phyloP scores from a whole-genome alignment of 2,113 vertebrate species.

The Amazona vittata region DNA sequence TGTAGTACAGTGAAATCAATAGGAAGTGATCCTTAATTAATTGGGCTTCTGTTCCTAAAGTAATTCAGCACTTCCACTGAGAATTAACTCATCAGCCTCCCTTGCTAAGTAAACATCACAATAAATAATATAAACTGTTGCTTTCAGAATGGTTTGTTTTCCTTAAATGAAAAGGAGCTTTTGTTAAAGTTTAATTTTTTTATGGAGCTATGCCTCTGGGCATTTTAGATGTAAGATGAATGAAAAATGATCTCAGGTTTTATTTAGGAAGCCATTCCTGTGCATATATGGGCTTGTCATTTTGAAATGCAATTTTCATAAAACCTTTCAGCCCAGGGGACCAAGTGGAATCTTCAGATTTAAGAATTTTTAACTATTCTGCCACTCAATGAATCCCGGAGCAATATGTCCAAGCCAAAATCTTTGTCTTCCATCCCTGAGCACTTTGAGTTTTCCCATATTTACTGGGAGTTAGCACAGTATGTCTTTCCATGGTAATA shows the following conservation, averaged over 20 bases:
- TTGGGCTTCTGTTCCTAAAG: conserved; percentile 34
- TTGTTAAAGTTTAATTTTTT: conserved; percentile 55
- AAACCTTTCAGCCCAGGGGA: conserved; percentile 1
- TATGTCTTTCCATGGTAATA: not conserved
- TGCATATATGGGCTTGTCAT: conserved; percentile 9
- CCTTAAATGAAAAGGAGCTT: conserved; percentile 15
- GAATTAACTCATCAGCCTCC: conserved; percentile 34
- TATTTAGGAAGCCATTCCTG: conserved; percentile 39
- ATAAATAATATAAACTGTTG: conserved; percentile 50
- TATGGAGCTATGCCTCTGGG: conserved; percentile 43
- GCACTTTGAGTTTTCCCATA: not conserved
- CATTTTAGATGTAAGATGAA: conserved; percentile 40
- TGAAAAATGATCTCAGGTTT: conserved; percentile 43
- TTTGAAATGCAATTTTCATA: conserved; percentile 45
- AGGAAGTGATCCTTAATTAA: conserved; percentile 56
- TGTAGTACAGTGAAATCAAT: conserved; percentile 27
- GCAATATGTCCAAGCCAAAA: not conserved
- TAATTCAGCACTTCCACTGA: conserved; percentile 32
- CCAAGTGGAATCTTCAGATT: not conserved
- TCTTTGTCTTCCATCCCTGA: not conserved
- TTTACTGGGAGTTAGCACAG: not conserved
- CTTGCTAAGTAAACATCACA: conserved; percentile 31
- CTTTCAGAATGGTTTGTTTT: conserved; percentile 42
- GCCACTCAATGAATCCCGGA: not conserved
- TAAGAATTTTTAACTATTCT: conserved; percentile 40